phyloP scores from a whole-genome alignment of 2,113 vertebrate genomes.

The Rhinoderma darwinii region DNA sequence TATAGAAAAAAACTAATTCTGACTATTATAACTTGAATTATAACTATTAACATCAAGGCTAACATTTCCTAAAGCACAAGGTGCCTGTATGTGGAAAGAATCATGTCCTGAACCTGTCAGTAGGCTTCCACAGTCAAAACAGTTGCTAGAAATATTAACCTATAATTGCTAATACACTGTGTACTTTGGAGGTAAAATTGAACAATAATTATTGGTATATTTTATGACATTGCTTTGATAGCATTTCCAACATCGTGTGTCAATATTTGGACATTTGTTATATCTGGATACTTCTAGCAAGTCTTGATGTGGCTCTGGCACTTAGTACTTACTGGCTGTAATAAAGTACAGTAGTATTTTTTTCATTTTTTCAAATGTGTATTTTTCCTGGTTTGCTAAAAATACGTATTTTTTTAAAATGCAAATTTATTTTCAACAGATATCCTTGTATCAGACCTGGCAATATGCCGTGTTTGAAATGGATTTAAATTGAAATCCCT shows the following conservation, averaged over 20 bases:
- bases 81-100: neutral
- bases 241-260: neutral
- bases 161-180: constrained; percentile 7
- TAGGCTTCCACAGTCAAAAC: neutral
- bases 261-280: neutral
- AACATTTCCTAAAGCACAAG: too few species aligned
- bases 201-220: neutral
- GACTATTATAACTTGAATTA: too few species aligned
- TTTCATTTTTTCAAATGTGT: neutral
- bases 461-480: neutral
- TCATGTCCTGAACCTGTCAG: too few species aligned
- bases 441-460: neutral
- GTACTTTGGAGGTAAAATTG: neutral
- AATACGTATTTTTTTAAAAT: neutral
- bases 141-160: neutral
- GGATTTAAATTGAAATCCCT: neutral
- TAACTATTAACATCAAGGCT: neutral
- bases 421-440: neutral
- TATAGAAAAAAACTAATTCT: too few species aligned
- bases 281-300: neutral
- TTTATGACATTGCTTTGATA: neutral
- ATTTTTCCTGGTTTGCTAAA: neutral
- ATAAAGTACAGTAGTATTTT: constrained; percentile 3
- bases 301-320: neutral
- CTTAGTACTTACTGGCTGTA: neutral